Base-by-base conservation (phyloP, 2,888 invertebrate genomes). In the Epinotia demarniana region DNA sequence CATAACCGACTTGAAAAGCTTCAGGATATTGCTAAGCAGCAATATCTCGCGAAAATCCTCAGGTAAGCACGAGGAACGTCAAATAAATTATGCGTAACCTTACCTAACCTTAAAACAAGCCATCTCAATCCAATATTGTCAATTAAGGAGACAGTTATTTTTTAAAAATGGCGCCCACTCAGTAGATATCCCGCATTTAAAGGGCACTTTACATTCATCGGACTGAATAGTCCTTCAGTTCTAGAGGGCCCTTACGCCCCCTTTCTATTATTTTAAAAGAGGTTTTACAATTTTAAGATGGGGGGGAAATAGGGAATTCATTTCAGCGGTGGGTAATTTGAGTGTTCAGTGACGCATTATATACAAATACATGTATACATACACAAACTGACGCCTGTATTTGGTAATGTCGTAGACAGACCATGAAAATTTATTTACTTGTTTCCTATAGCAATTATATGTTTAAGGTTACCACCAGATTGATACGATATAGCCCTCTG, bases 261-360 rank as follows among this genome's bases (percentile, higher is more conserved):
- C 67, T 61, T 75, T 72, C 75, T 75, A 75, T 75, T 75, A 75
- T 75, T 75, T 75, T 75, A 75, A 75, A 72, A 75, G 75, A 75
- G 75, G 71, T 75, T 75, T 75, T 75, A 72, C 75, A 75, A 75
- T 75, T 75, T 75, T 60, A 71, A 75, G 75, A 72, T 39, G 75
- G 33, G 4, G 58, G 39, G 66, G 71, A 75, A 75, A 75, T 71
- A 60, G 64, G 64, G 58, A 63, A 57, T 58, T 68, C 57, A 43
- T 74, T 69, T 66, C 66, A 71, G 39, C 60, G 60, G 58, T 53
- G n/a, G 75, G 70, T 55, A 75, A 75, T 75, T 75, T 75, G 53
- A 53, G 53, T n/a, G 60, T 60, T 53, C 55, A 57, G 63, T 63
- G 70, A 69, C 19, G 57, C 46, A 55, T 66, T 46, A 6, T 18